These are phyloP conservation scores for Petaurus breviceps DNA, from an alignment of 2,113 vertebrate species.

Conservation along the genomic window DNA sequence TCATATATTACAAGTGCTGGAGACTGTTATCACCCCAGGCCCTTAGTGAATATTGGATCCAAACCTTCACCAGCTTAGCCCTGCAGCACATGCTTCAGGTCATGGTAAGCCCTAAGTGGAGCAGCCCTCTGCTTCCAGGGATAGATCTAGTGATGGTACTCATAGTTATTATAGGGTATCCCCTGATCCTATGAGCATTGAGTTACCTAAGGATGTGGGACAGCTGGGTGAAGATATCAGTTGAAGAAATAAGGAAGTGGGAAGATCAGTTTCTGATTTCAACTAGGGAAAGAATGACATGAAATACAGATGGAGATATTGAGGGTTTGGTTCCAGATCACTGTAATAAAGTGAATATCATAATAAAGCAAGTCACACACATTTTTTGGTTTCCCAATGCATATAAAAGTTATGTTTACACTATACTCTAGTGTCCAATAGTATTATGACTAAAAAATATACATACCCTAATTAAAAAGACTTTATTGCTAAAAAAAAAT, in stretches of 20 bases:
- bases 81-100: not conserved
- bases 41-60: not conserved
- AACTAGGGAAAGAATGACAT: not conserved
- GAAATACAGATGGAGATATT: not conserved
- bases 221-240: slow-evolving; percentile 9
- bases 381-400: not conserved
- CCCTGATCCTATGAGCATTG: not conserved
- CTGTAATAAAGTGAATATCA: not conserved
- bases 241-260: not conserved
- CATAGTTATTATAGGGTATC: not conserved
- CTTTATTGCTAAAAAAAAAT: not conserved
- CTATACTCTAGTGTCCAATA: not conserved
- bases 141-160: not conserved
- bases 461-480: not conserved
- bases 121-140: not conserved
- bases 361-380: not conserved
- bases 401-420: too few relatives aligned
- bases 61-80: not conserved
- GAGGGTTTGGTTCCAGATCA: not conserved
- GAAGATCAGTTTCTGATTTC: not conserved
- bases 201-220: slow-evolving; percentile 29
- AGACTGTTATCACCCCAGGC: not conserved
- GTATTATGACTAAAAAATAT: not conserved
- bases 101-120: not conserved
- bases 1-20: not conserved